A percentile compares a stretch with the other conserved stretches of the same genome.
These are phyloP conservation scores for Dromiciops gliroides DNA, from an alignment of 2,113 vertebrate species.

Conservation along the genomic window DNA sequence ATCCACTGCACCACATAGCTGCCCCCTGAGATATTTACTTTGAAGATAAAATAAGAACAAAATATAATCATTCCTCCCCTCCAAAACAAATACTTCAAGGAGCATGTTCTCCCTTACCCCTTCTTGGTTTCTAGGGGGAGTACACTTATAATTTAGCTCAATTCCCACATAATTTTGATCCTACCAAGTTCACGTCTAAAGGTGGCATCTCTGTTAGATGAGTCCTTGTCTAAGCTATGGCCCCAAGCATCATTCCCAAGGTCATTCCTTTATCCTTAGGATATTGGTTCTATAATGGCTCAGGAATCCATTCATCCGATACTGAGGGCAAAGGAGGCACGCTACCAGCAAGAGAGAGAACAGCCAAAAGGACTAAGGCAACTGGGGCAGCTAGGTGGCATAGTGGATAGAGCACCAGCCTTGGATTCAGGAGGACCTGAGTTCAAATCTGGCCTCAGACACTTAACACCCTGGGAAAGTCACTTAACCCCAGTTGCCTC, in stretches of 20 bases:
- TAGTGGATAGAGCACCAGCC: too few species aligned
- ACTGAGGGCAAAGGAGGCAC: neutral
- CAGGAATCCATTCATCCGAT: neutral
- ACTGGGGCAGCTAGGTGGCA: too few species aligned
- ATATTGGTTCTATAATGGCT: neutral
- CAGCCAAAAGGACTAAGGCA: too few species aligned
- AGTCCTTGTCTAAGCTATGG: neutral
- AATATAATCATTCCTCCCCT: neutral
- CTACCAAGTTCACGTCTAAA: neutral
- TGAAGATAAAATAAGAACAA: neutral
- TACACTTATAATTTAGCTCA: neutral
- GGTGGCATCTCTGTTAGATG: neutral
- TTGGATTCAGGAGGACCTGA: too few species aligned
- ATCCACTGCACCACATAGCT: too few species aligned
- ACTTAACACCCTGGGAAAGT: too few species aligned
- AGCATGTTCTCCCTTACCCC: neutral
- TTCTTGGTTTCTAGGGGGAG: neutral
- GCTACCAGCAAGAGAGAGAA: too few species aligned
- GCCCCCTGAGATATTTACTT: neutral
- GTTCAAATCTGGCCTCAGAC: too few species aligned
- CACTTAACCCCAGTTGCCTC: too few species aligned
- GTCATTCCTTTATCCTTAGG: neutral
- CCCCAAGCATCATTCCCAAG: neutral
- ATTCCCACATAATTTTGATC: neutral
- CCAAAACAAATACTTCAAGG: neutral